These are phyloP conservation scores for Atrichornis clamosus DNA, from an alignment of 2,113 vertebrate species.

Conservation along the genomic window DNA sequence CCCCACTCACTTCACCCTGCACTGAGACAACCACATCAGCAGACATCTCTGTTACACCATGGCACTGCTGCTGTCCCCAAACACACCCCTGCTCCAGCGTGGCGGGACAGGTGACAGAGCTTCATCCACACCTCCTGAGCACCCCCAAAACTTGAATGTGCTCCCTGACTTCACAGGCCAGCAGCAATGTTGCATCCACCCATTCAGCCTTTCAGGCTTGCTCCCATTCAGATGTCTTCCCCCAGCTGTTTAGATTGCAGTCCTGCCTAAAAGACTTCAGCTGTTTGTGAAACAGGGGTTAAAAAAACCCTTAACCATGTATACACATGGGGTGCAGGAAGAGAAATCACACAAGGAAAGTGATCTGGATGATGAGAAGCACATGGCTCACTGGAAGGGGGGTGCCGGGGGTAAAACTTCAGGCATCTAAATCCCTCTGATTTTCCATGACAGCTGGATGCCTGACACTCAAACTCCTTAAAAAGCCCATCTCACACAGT, in stretches of 20 bases:
- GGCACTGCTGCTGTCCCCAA: neutral
- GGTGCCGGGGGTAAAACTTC: neutral
- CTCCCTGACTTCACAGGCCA: accelerated
- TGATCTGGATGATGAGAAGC: conserved; percentile 55
- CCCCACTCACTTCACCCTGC: neutral
- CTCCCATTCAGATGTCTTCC: neutral
- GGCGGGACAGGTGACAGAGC: neutral
- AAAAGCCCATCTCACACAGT: neutral
- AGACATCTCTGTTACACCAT: accelerated
- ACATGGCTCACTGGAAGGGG: conserved; percentile 15
- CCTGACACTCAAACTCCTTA: neutral
- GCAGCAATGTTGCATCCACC: accelerated
- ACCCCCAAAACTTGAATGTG: accelerated
- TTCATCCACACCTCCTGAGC: neutral
- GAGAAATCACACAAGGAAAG: conserved; percentile 37
- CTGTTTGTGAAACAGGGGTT: neutral
- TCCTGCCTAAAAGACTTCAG: conserved; percentile 35
- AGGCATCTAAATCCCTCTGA: conserved; percentile 22
- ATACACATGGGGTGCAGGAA: conserved; percentile 28
- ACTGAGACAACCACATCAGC: neutral
- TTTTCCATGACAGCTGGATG: conserved; percentile 18
- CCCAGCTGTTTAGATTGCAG: neutral
- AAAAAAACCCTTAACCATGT: neutral
- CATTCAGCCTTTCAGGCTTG: neutral
- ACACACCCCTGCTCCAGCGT: accelerated